Conservation (phyloP, 2,888 invertebrate species). For the Camponotus fellah region DNA sequence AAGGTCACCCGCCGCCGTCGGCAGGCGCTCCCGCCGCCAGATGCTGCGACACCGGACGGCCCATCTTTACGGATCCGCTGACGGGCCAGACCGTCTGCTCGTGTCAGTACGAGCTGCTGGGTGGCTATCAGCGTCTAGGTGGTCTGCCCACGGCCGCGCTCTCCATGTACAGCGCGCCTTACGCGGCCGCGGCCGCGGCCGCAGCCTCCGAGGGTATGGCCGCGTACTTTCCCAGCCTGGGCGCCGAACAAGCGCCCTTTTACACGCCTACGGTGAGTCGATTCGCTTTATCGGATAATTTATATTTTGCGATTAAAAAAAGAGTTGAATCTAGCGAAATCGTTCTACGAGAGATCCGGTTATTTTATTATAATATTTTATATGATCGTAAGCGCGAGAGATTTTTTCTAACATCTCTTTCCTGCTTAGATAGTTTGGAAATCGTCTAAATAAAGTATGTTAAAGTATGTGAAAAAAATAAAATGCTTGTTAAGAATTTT, state of each 20-base stretch:
- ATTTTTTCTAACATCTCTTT: background rate
- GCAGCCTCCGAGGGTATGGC: slow-evolving; percentile 91
- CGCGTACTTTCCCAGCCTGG: slow-evolving; percentile 94
- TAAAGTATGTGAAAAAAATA: no score
- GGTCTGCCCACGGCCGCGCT: slow-evolving; percentile 90
- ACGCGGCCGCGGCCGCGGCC: slow-evolving; percentile 89
- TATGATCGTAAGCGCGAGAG: background rate
- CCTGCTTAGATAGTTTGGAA: background rate
- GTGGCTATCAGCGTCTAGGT: slow-evolving; percentile 93
- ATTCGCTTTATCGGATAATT: background rate
- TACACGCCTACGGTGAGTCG: slow-evolving; percentile 94
- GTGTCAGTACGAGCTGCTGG: slow-evolving; percentile 95
- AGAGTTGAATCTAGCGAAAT: background rate
- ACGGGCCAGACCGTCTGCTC: slow-evolving; percentile 96
- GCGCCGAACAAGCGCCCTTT: slow-evolving; percentile 95
- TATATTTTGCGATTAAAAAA: background rate
- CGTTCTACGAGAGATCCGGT: background rate
- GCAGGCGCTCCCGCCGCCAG: slow-evolving; percentile 87
- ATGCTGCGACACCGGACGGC: slow-evolving; percentile 97
- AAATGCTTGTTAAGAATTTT: background rate
- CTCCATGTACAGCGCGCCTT: slow-evolving; percentile 93
- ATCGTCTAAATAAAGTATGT: background rate
- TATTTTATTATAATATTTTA: background rate
- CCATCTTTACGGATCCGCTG: slow-evolving; percentile 95
- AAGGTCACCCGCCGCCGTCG: slow-evolving; percentile 87